Evolutionary conservation across 2,888 invertebrate genomes (phyloP), one percentile per base, ranked within the genome.

Genomic region (Coenonympha arcania): DNA sequence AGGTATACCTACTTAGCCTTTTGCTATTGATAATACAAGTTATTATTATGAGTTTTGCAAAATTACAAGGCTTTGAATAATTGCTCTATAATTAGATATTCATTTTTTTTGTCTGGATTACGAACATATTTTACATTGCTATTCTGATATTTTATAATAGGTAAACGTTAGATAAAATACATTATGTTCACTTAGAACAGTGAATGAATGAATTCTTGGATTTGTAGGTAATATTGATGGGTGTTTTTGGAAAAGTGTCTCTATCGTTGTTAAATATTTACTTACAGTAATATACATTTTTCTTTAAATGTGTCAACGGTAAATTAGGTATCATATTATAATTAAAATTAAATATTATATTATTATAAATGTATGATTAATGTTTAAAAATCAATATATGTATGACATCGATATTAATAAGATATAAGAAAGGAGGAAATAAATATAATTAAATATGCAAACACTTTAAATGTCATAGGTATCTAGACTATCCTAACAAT

Each of bases 241-340:
- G 62, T 74, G 69, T 76, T 73, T 66, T 73, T 66, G 65, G 67
- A 64, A 71, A 68, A 66, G 74, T 77, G 73, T 74, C 62, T 76
- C 73, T 76, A 78, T 76, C 68, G 73, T 76, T 82, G 80, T 84
- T 82, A 76, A 76, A 74, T 76, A 76, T 75, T 73, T 74, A 76
- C 69, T 68, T 74, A 77, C 68, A 60, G 59, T 62, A n/a, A n/a
- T n/a, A 62, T 59, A 63, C 66, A 71, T 71, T 71, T 71, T 65
- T 72, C 68, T 70, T 72, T 75, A 70, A 69, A 63, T 71, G 70
- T 79, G 65, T 76, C 68, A 63, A 67, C 64, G 61, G 61, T 64
- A 57, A 56, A 48, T 76, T 75, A 73, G 68, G 46, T 41, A 52
- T n/a, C n/a, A n/a, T 50, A 47, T 34, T 33, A 43, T 40, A 49